Evolutionary conservation across 2,797 vertebrate genomes (phyloP).

Genomic region (Balearica regulorum): DNA sequence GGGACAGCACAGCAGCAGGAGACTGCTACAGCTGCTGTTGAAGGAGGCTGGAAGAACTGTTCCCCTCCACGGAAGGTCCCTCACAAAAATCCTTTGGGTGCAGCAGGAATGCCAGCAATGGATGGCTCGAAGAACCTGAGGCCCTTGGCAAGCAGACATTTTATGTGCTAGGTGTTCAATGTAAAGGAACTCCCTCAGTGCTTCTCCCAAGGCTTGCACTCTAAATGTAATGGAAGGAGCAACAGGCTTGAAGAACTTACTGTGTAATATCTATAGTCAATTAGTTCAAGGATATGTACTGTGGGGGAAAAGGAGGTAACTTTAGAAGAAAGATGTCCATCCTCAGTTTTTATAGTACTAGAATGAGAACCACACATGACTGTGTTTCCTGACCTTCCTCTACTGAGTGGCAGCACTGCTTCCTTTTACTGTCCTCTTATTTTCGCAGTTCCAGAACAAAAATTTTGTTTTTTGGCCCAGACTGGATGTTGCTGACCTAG

Average conservation of each 20-base stretch:
- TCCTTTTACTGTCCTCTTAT: not conserved
- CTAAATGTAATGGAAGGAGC: not conserved
- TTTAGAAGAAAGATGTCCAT: not conserved
- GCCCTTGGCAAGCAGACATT: not conserved
- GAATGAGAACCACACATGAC: not conserved
- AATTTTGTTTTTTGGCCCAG: not conserved
- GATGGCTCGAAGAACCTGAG: not conserved
- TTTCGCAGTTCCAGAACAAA: not conserved
- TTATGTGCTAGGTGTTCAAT: not conserved
- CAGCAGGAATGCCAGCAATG: not conserved
- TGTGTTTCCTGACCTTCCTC: not conserved
- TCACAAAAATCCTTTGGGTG: not conserved
- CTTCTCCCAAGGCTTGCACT: not conserved
- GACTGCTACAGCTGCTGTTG: not conserved
- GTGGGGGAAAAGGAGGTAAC: not conserved
- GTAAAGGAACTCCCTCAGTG: not conserved
- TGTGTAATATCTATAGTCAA: not conserved
- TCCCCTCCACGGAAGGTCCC: not conserved
- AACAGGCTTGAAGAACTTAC: not conserved
- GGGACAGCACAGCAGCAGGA: not conserved
- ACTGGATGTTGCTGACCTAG: not conserved
- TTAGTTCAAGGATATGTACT: not conserved
- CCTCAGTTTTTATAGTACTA: not conserved
- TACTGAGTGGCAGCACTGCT: not conserved
- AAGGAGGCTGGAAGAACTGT: not conserved